phyloP scores from a whole-genome alignment of 2,797 vertebrate species.

The Alca torda region DNA sequence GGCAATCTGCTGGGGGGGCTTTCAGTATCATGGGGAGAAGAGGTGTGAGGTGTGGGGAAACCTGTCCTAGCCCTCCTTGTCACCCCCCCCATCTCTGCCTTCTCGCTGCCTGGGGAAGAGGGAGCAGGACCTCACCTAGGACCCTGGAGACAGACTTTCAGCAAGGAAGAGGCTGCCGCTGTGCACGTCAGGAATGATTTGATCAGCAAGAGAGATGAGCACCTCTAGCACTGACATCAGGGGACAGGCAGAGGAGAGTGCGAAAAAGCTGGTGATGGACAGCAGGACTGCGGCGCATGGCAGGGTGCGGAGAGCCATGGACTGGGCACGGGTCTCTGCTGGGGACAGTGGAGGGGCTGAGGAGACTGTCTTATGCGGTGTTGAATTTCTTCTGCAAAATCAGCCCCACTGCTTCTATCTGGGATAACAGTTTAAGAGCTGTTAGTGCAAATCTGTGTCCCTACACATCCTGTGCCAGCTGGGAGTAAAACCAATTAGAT shows the following conservation, averaged over 20 bases:
- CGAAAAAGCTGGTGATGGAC: slow-evolving; percentile 15
- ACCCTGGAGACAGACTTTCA: slow-evolving; percentile 19
- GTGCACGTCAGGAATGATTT: slow-evolving; percentile 64
- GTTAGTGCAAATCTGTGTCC: background rate
- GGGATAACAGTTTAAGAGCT: background rate
- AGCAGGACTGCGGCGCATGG: background rate
- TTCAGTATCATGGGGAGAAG: background rate
- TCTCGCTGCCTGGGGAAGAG: background rate
- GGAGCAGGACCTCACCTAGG: background rate
- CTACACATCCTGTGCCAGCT: background rate
- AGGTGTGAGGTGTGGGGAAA: background rate
- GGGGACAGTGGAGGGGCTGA: background rate
- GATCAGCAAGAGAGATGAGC: slow-evolving; percentile 50
- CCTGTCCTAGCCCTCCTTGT: background rate
- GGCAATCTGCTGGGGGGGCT: background rate
- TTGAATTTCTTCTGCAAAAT: background rate
- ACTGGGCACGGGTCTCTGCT: background rate
- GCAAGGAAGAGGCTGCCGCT: background rate
- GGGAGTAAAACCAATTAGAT: background rate
- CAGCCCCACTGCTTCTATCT: background rate
- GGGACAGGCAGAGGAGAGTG: slow-evolving; percentile 73
- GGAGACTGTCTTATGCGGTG: background rate
- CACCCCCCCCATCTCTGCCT: background rate
- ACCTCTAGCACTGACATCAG: slow-evolving; percentile 66
- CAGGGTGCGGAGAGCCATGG: background rate